Evolutionary conservation across 2,113 vertebrate species (phyloP).

Genomic region (Promerops cafer): DNA sequence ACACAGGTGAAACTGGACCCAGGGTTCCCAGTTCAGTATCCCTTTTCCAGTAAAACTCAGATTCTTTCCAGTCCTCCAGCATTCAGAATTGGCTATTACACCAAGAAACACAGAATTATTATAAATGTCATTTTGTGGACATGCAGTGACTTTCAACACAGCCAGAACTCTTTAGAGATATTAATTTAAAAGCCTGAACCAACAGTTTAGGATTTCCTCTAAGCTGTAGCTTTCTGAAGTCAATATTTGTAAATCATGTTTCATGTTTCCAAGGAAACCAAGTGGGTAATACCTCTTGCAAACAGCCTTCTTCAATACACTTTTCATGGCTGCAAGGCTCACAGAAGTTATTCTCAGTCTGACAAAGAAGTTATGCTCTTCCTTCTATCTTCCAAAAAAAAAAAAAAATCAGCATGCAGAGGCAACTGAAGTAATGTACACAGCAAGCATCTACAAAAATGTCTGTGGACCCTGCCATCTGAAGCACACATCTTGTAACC

Average conservation of each 20-base stretch:
- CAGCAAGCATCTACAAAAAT: background rate
- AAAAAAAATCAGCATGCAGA: background rate
- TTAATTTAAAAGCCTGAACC: constrained; percentile 58
- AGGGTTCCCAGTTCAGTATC: background rate
- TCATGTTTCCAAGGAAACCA: constrained; percentile 64
- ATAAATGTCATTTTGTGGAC: background rate
- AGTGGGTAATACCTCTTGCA: constrained; percentile 42
- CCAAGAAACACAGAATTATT: background rate
- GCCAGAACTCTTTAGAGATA: constrained; percentile 39
- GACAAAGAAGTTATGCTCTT: background rate
- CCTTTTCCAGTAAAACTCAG: background rate
- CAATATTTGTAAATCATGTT: constrained; percentile 66
- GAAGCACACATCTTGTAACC: background rate
- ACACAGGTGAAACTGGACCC: background rate
- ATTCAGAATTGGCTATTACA: background rate
- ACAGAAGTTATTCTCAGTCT: background rate
- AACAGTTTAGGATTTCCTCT: constrained; percentile 49
- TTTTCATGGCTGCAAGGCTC: constrained; percentile 12
- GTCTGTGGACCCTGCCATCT: background rate
- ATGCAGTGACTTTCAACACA: background rate
- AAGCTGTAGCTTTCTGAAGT: constrained; percentile 55
- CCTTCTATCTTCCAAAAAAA: background rate
- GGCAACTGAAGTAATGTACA: background rate
- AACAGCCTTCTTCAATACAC: constrained; percentile 15
- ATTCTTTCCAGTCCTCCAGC: background rate